A percentile compares a stretch with the other conserved stretches of the same genome.
Evolutionary conservation across 2,888 invertebrate species (phyloP).

Genomic region (Macaria notata): DNA sequence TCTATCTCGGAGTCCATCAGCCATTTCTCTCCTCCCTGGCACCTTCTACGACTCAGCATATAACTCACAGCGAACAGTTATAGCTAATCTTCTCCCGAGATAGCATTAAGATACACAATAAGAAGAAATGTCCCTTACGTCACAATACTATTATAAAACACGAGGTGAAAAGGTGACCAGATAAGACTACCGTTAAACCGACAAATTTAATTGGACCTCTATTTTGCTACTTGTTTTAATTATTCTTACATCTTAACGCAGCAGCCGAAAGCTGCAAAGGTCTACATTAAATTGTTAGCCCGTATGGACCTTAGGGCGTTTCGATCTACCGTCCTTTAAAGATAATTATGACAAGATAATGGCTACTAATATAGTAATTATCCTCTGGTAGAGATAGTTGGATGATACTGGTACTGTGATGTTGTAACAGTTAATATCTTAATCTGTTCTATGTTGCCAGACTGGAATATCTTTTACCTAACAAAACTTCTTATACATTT

Average conservation of each 20-base stretch:
- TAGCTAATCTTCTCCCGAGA: constrained; percentile 28
- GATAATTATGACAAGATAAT: constrained; percentile 23
- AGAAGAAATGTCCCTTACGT: constrained; percentile 20
- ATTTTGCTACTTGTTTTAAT: not conserved
- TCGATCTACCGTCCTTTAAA: constrained; percentile 13
- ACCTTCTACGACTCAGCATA: constrained; percentile 3
- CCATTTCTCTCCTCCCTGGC: constrained; percentile 5
- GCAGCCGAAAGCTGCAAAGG: not conserved
- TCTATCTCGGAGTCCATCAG: constrained; percentile 1
- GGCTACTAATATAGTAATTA: constrained; percentile 17
- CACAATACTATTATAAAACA: constrained; percentile 23
- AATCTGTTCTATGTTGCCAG: constrained; percentile 6
- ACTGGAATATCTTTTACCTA: not conserved
- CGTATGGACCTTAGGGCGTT: constrained; percentile 7
- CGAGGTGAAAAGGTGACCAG: constrained; percentile 31
- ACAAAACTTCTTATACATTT: no score
- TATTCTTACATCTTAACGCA: not conserved
- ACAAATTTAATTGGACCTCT: constrained; percentile 10
- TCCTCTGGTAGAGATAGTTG: constrained; percentile 10
- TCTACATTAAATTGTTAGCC: constrained; percentile 8
- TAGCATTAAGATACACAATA: constrained; percentile 32
- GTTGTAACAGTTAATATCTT: constrained; percentile 1
- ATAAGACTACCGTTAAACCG: constrained; percentile 30
- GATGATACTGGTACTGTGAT: constrained; percentile 7
- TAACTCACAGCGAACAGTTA: constrained; percentile 13